Conservation (phyloP, 1,140 invertebrate genomes). For the Amyelois transitella region DNA sequence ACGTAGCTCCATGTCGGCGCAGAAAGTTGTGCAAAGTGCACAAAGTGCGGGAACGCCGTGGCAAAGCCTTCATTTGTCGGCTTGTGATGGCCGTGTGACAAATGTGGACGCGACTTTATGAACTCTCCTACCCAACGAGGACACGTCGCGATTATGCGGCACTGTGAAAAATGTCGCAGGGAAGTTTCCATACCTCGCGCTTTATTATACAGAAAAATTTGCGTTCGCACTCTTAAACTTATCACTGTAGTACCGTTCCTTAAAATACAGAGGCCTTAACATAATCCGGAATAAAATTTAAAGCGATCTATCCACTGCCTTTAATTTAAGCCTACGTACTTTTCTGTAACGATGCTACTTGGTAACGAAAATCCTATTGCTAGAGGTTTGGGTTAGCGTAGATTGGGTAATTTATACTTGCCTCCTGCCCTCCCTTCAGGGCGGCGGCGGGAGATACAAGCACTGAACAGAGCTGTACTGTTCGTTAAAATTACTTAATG, state of each 20-base stretch:
- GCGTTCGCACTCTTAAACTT: neutral
- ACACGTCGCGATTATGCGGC: slow-evolving; percentile 51
- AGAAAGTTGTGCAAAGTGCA: slow-evolving; percentile 70
- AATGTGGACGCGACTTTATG: slow-evolving; percentile 66
- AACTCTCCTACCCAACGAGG: slow-evolving; percentile 29
- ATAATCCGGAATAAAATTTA: slow-evolving; percentile 14
- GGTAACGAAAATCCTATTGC: slow-evolving; percentile 63
- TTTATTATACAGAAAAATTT: neutral
- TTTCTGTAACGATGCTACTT: slow-evolving; percentile 54
- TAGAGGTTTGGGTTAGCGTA: slow-evolving; percentile 65
- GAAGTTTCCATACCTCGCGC: slow-evolving; percentile 22
- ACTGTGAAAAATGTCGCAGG: slow-evolving; percentile 55
- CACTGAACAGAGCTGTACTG: slow-evolving; percentile 44
- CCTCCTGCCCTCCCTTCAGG: slow-evolving; percentile 40
- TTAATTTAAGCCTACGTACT: slow-evolving; percentile 61
- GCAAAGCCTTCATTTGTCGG: slow-evolving; percentile 73
- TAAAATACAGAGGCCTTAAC: slow-evolving; percentile 6
- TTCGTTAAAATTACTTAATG: slow-evolving; percentile 66
- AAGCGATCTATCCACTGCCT: slow-evolving; percentile 40
- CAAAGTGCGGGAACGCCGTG: slow-evolving; percentile 61
- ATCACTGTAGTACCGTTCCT: neutral
- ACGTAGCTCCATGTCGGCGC: slow-evolving; percentile 64
- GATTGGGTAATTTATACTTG: slow-evolving; percentile 73
- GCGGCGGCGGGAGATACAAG: slow-evolving; percentile 45
- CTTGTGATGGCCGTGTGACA: slow-evolving; percentile 67